Evolutionary conservation across 2,797 vertebrate genomes (phyloP).

Genomic region (Notolepis coatsorum): DNA sequence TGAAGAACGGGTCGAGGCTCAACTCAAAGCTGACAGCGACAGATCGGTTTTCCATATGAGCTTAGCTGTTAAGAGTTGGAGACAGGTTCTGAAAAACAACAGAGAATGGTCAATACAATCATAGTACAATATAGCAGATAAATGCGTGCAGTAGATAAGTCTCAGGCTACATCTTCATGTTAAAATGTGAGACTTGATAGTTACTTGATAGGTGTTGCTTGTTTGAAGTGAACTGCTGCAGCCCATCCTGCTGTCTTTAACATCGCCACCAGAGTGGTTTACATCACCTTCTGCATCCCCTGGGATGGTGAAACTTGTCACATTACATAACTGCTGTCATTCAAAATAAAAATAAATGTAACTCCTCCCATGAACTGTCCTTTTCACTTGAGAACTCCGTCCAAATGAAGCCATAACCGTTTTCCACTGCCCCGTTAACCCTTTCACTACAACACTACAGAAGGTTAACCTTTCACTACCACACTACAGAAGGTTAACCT

Average conservation of each 20-base stretch:
- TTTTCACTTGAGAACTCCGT: too few species aligned
- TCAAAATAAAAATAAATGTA: too few species aligned
- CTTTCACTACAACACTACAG: too few species aligned
- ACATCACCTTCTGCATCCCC: conserved; percentile 24
- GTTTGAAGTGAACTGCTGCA: background rate
- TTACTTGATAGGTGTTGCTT: background rate
- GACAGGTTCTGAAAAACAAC: background rate
- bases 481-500: too few species aligned
- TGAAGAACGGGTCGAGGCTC: conserved; percentile 66
- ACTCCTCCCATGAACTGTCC: too few species aligned
- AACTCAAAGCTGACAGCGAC: conserved; percentile 56
- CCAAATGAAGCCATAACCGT: too few species aligned
- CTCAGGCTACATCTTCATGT: background rate
- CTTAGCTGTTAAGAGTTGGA: too few species aligned
- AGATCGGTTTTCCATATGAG: conserved; percentile 69
- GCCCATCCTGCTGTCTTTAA: conserved; percentile 19
- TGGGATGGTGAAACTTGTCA: too few species aligned
- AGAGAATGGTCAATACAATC: background rate
- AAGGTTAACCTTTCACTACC: too few species aligned
- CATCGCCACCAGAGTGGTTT: background rate
- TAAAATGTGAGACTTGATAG: background rate
- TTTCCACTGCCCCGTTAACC: too few species aligned
- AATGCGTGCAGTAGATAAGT: background rate
- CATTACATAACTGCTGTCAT: too few species aligned
- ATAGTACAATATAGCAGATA: background rate